A percentile compares a stretch with the other conserved stretches of the same genome.
These are phyloP conservation scores for Temnopleurus reevesii DNA, from an alignment of 53 echinoderm and acorn worm genomes.

Conservation along the genomic window DNA sequence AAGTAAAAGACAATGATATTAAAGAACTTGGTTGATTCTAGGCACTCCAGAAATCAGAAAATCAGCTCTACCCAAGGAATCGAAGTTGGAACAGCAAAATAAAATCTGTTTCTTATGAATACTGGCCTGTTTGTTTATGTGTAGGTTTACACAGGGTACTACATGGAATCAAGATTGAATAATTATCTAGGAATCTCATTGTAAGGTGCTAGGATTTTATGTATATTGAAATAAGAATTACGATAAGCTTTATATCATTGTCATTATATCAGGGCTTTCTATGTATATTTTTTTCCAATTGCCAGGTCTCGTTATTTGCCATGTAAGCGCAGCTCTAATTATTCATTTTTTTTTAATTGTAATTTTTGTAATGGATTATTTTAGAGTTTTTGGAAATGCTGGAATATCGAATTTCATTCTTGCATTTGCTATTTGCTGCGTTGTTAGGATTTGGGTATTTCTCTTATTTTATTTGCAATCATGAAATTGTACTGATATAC, in stretches of 20 bases:
- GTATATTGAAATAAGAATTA: conserved; percentile 27
- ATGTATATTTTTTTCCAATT: conserved; percentile 1
- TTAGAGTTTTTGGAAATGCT: background rate
- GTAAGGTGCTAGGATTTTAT: conserved; percentile 45
- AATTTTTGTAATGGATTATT: conserved; percentile 26
- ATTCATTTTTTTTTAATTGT: background rate
- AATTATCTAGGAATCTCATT: conserved; percentile 23
- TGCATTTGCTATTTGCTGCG: background rate
- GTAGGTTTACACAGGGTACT: conserved; percentile 49
- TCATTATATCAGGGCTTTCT: conserved; percentile 47
- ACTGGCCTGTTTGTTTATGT: background rate
- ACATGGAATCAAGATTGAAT: background rate
- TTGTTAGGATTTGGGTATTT: too few relatives aligned
- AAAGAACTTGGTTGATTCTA: too few relatives aligned
- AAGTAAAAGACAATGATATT: too few relatives aligned
- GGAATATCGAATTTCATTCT: background rate
- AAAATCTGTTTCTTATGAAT: too few relatives aligned
- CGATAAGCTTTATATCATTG: conserved; percentile 35
- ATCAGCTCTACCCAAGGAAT: too few relatives aligned
- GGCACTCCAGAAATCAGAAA: too few relatives aligned
- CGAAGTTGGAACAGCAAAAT: too few relatives aligned
- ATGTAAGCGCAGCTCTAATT: conserved; percentile 16
- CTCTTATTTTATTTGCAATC: too few relatives aligned
- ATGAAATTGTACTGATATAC: too few relatives aligned
- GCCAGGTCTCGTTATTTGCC: conserved; percentile 22